Conservation (phyloP, 2,888 invertebrate genomes). For the Agrochola lota region DNA sequence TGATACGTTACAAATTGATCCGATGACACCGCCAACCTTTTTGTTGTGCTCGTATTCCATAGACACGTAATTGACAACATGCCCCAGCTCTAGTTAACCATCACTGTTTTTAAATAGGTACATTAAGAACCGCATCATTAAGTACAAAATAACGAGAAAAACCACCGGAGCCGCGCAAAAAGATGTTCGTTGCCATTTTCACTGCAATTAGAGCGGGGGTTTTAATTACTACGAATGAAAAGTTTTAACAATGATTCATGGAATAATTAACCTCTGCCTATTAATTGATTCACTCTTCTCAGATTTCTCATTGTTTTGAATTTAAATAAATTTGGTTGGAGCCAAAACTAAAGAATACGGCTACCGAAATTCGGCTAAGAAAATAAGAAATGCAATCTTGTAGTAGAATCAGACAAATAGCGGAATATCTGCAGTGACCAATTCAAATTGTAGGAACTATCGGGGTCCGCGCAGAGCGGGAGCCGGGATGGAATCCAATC, state of each 20-base stretch:
- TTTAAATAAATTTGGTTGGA: constrained; percentile 44
- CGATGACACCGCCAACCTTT: constrained; percentile 76
- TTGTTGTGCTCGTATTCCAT: constrained; percentile 64
- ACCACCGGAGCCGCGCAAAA: constrained; percentile 30
- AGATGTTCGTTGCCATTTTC: constrained; percentile 41
- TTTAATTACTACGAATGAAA: constrained; percentile 51
- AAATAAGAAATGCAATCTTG: constrained; percentile 88
- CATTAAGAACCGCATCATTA: constrained; percentile 49
- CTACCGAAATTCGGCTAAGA: constrained; percentile 77
- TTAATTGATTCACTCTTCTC: constrained; percentile 32
- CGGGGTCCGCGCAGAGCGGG: constrained; percentile 76
- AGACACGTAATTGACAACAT: constrained; percentile 52
- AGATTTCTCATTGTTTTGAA: constrained; percentile 13
- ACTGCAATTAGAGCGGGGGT: constrained; percentile 45
- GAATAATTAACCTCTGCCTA: constrained; percentile 37
- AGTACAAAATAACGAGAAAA: constrained; percentile 48
- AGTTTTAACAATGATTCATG: constrained; percentile 45
- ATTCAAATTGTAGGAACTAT: constrained; percentile 84
- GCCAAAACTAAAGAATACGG: constrained; percentile 64
- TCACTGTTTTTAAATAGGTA: constrained; percentile 42
- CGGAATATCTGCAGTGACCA: constrained; percentile 84
- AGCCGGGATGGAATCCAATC: constrained; percentile 87
- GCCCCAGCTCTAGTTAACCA: constrained; percentile 17
- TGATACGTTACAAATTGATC: constrained; percentile 83
- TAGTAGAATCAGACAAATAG: constrained; percentile 87